phyloP scores from a whole-genome alignment of 2,797 vertebrate species.

The Leptodactylus fallax region DNA sequence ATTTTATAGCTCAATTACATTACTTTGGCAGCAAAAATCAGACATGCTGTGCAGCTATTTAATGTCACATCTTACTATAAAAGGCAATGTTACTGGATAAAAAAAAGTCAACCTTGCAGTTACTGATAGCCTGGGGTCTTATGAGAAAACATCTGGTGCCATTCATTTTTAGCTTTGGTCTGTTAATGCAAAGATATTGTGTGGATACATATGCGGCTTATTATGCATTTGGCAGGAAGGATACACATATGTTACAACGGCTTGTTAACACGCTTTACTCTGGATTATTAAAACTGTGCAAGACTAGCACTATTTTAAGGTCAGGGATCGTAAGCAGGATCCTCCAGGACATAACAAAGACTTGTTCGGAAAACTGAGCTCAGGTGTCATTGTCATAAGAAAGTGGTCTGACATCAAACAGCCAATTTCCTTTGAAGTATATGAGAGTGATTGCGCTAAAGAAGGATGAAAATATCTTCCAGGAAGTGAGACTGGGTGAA shows the following conservation, averaged over 20 bases:
- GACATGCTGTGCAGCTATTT: slow-evolving; percentile 55
- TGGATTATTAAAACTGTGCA: neutral
- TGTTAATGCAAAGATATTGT: slow-evolving; percentile 47
- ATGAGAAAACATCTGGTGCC: slow-evolving; percentile 57
- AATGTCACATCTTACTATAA: slow-evolving; percentile 53
- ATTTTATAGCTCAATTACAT: slow-evolving; percentile 63
- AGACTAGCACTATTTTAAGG: neutral
- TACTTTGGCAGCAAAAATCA: slow-evolving; percentile 51
- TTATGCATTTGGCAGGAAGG: slow-evolving; percentile 8
- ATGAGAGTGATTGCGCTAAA: slow-evolving; percentile 43
- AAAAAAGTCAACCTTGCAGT: slow-evolving; percentile 39
- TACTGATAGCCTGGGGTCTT: slow-evolving; percentile 50
- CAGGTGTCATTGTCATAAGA: slow-evolving; percentile 33
- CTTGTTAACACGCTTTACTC: neutral
- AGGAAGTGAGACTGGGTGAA: slow-evolving; percentile 28
- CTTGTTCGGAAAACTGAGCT: neutral
- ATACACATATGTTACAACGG: slow-evolving; percentile 7
- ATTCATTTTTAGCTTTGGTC: slow-evolving; percentile 43
- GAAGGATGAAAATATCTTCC: slow-evolving; percentile 53
- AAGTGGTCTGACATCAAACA: slow-evolving; percentile 50
- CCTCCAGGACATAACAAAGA: no score
- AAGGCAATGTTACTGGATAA: slow-evolving; percentile 29
- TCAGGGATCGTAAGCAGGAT: neutral
- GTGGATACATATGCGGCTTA: slow-evolving; percentile 24
- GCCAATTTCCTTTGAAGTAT: slow-evolving; percentile 50